Evolutionary conservation across 2,113 vertebrate genomes (phyloP).

Genomic region (Cygnus buccinator): DNA sequence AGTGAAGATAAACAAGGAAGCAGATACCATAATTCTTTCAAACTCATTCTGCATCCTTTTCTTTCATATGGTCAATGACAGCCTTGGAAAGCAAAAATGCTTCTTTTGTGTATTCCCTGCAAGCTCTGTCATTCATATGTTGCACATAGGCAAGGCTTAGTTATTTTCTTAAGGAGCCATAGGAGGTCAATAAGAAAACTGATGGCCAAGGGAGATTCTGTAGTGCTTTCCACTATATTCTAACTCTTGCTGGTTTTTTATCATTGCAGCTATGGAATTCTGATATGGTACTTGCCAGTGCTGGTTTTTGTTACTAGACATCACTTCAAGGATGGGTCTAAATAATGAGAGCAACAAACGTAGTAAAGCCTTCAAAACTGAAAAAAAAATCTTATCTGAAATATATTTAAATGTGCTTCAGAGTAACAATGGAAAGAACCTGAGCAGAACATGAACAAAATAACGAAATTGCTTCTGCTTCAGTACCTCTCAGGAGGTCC

Average conservation of each 20-base stretch:
- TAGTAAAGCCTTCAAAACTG: background rate
- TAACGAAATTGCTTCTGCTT: background rate
- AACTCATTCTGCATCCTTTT: background rate
- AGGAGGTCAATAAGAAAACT: background rate
- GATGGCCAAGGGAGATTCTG: background rate
- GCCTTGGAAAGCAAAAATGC: background rate
- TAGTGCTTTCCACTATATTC: background rate
- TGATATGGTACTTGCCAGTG: background rate
- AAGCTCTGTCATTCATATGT: background rate
- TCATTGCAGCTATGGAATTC: background rate
- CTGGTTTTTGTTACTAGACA: background rate
- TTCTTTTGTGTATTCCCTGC: background rate
- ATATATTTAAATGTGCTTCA: background rate
- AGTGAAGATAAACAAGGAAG: background rate
- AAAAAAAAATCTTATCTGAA: constrained; percentile 3
- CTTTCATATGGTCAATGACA: background rate
- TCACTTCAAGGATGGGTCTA: background rate
- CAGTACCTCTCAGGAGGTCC: background rate
- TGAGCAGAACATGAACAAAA: background rate
- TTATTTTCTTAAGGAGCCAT: background rate
- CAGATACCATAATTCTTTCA: background rate
- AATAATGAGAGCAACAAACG: background rate
- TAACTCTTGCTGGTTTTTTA: background rate
- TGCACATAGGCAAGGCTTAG: background rate
- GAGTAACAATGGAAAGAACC: background rate